Evolutionary conservation across 2,113 vertebrate species (phyloP).

Genomic region (Acanthochromis polyacanthus): DNA sequence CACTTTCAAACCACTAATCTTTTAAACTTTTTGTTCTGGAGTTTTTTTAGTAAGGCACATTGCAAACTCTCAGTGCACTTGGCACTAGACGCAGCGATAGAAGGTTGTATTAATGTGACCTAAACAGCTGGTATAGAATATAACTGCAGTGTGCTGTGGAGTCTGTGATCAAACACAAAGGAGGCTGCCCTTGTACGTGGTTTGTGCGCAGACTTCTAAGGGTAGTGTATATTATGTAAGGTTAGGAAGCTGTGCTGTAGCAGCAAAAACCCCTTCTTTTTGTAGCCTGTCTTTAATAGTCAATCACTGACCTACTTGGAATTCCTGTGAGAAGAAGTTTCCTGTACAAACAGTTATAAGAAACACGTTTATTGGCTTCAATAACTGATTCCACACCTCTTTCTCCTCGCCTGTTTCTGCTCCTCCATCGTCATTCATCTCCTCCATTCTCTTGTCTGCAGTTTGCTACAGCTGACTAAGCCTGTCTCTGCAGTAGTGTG

Average conservation of each 20-base stretch:
- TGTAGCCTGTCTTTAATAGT: neutral
- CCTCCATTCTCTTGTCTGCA: constrained; percentile 43
- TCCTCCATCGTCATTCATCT: constrained; percentile 39
- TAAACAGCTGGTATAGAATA: neutral
- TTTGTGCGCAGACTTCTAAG: neutral
- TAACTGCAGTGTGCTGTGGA: constrained; percentile 15
- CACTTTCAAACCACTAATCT: too few relatives aligned
- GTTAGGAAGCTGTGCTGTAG: neutral
- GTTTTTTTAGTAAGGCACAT: too few relatives aligned
- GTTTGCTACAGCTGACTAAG: constrained; percentile 65
- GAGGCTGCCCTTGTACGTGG: neutral
- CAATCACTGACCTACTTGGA: neutral
- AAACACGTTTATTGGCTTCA: neutral
- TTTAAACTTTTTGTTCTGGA: neutral
- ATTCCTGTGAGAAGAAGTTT: neutral
- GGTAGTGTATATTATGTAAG: neutral
- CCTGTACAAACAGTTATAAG: neutral
- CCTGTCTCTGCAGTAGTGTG: constrained; percentile 47
- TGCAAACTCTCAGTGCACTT: too few relatives aligned
- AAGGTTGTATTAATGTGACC: constrained; percentile 13
- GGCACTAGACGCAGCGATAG: neutral
- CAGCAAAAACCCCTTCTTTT: neutral
- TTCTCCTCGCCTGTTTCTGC: constrained; percentile 3
- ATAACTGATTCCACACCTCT: constrained; percentile 13
- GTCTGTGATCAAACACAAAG: constrained; percentile 17